Percentiles rank a stretch among this genome's conserved stretches.
Conservation (phyloP, 1,140 invertebrate genomes). For the Platyscapa corneri region DNA sequence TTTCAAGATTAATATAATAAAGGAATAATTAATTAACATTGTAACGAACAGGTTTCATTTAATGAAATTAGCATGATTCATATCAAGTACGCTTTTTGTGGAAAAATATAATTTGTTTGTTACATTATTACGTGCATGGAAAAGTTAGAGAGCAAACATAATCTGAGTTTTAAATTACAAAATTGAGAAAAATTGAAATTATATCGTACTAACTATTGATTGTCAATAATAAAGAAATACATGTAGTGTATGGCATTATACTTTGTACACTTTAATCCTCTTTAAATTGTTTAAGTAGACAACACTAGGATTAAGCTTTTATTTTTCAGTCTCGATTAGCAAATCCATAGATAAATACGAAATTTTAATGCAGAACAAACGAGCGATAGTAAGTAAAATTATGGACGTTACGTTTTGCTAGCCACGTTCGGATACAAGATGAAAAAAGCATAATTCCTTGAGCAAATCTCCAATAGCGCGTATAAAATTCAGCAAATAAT, state of each 20-base stretch:
- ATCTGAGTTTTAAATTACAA: neutral
- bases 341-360: neutral
- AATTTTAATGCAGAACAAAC: neutral
- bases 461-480: neutral
- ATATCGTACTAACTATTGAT: no score
- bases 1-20: neutral
- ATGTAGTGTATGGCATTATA: no score
- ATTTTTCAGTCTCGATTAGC: neutral
- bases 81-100: neutral
- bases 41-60: neutral
- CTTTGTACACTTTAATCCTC: no score
- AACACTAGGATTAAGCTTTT: neutral
- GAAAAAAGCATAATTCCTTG: neutral
- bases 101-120: neutral
- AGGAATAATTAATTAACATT: neutral
- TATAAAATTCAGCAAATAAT: conserved; percentile 21
- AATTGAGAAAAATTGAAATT: no score
- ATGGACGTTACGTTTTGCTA: neutral
- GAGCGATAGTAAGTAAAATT: neutral
- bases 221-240: no score
- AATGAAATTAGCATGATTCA: neutral
- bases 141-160: neutral
- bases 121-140: neutral
- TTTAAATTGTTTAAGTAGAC: no score
- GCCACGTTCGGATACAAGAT: neutral